A percentile compares a stretch with the other conserved stretches of the same genome.
Conservation (phyloP, 2,888 invertebrate genomes). For the Mythimna loreyi region DNA sequence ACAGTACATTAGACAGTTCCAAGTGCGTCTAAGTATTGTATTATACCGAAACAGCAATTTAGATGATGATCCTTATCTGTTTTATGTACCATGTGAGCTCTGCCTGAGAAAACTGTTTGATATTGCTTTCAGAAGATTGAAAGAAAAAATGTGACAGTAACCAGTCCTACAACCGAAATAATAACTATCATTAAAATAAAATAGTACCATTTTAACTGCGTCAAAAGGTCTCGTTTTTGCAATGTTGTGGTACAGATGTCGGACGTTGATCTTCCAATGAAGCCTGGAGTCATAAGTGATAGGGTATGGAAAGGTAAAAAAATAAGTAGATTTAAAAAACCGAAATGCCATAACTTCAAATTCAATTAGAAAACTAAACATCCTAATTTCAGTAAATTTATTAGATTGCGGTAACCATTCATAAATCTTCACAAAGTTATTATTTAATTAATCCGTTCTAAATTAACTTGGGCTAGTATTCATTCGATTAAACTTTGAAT, state of each 20-base stretch:
- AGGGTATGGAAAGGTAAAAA: too few species aligned
- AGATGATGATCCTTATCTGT: constrained; percentile 7
- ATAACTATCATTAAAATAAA: too few species aligned
- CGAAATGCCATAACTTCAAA: background rate
- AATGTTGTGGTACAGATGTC: too few species aligned
- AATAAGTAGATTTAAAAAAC: too few species aligned
- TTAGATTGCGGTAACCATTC: constrained; percentile 18
- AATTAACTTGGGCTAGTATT: constrained; percentile 25
- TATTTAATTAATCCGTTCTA: constrained; percentile 32
- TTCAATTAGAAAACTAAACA: constrained; percentile 1
- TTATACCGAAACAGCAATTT: constrained; percentile 8
- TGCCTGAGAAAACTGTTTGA: background rate
- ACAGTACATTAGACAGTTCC: constrained; percentile 15
- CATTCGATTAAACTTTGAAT: constrained; percentile 27
- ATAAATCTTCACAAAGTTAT: constrained; percentile 14
- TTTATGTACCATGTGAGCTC: background rate
- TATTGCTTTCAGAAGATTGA: background rate
- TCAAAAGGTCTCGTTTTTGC: too few species aligned
- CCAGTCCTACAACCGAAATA: too few species aligned
- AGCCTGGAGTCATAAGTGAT: too few species aligned
- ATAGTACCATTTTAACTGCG: too few species aligned
- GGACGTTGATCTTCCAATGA: too few species aligned
- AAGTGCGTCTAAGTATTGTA: constrained; percentile 8
- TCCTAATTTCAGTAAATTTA: background rate
- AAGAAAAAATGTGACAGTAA: too few species aligned